Evolutionary conservation across 1,140 invertebrate species (phyloP), one percentile per base, ranked within the genome.

Genomic region (Neodiprion pinetum): DNA sequence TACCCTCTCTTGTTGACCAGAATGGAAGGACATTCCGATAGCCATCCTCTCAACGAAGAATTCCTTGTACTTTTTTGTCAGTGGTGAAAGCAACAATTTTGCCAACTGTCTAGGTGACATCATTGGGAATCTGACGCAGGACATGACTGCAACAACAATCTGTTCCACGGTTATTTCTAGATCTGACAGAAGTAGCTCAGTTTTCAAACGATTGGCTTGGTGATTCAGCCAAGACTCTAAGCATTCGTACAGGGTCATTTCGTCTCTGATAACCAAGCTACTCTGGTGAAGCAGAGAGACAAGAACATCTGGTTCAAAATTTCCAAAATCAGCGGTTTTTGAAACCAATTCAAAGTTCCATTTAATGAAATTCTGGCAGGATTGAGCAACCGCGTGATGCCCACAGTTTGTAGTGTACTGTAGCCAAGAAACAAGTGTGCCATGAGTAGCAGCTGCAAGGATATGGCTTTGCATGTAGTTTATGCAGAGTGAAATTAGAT

Each of bases 281-380:
- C 95, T 95, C 81, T 96, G 94, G 81, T 94, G 92, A 72, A 98
- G 86, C 68, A 98, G 88, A 11, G 91, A 89, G 47, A 95, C 90
- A 66, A 98, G 86, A n/a, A 94, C 90, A 74, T 97, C 95, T 1
- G 92, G 89, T 81, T 97, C 96, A 80, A 98, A 93, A 80, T 94
- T 93, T 0, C 91, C 91, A 85, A 98, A 97, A 81, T 97, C 96
- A 7, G 91, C 89, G 12, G 93, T 94, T 75, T 92, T 90, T 23
- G 95, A 92, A 28, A 97, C 93, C 78, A 93, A 90, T 83, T 97
- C 94, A 77, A 98, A 92, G 88, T 98, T 98, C 94, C 95, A 97
- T 85, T 96, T 96, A 23, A 98, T 92, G 84, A 97, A 98, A 81
- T 96, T 94, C 79, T 94, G 91, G 83, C 95, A 96, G 1, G 90